Conservation (phyloP, 2,888 invertebrate genomes). For the Apantesis nais region DNA sequence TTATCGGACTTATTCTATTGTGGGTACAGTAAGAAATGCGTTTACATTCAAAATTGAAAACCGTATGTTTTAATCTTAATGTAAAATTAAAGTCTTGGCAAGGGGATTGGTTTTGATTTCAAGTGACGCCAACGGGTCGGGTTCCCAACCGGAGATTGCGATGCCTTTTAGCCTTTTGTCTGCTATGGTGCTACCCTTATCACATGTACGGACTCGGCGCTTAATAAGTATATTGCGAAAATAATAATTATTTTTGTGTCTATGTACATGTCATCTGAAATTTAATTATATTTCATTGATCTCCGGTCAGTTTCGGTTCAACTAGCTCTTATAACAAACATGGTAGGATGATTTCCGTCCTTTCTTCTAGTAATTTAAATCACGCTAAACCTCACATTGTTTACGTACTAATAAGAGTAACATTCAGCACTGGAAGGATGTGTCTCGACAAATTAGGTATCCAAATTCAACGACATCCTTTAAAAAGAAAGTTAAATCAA, state of each 20-base stretch:
- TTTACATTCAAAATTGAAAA: background rate
- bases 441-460: too few relatives aligned
- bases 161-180: constrained; percentile 1
- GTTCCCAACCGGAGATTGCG: background rate
- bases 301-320: too few relatives aligned
- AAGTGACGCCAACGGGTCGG: constrained; percentile 8
- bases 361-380: too few relatives aligned
- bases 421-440: too few relatives aligned
- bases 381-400: too few relatives aligned
- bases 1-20: background rate
- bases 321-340: too few relatives aligned
- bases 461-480: too few relatives aligned
- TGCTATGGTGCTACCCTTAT: background rate
- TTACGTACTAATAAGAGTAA: too few relatives aligned
- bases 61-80: constrained; percentile 15
- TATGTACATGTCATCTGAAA: background rate
- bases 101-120: constrained; percentile 18
- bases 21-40: background rate
- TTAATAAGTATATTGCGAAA: background rate
- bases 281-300: background rate
- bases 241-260: background rate
- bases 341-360: too few relatives aligned
- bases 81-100: constrained; percentile 18
- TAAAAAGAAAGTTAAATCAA: too few relatives aligned
- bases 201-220: background rate